Percentiles rank a stretch among this genome's conserved stretches.
Conservation (phyloP, 2,797 vertebrate genomes). For the Orestias chungarensis region DNA sequence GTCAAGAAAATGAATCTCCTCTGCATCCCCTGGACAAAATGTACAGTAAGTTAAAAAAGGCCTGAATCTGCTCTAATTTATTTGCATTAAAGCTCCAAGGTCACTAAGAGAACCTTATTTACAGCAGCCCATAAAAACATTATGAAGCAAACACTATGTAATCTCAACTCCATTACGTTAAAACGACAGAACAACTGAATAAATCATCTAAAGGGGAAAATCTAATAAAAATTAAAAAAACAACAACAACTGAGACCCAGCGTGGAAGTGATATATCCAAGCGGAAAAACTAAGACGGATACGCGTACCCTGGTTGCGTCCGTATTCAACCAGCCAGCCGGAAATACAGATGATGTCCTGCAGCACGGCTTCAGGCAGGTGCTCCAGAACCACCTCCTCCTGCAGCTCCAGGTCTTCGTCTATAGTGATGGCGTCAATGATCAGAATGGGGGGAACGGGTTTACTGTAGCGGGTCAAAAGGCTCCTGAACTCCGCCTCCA, state of each 20-base stretch:
- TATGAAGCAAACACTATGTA: background rate
- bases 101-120: background rate
- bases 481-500: conserved; percentile 93
- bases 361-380: conserved; percentile 89
- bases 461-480: conserved; percentile 93
- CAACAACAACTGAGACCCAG: background rate
- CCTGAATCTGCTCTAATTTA: background rate
- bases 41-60: background rate
- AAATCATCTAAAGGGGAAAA: background rate
- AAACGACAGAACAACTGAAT: background rate
- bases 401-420: conserved; percentile 93
- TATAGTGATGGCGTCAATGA: conserved; percentile 89
- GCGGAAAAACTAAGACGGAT: background rate
- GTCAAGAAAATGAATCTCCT: conserved; percentile 3
- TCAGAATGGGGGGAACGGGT: conserved; percentile 91
- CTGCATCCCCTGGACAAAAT: background rate
- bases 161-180: background rate
- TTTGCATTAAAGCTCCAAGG: background rate
- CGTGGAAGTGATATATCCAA: background rate
- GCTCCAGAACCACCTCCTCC: conserved; percentile 90
- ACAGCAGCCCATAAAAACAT: background rate
- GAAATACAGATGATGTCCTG: conserved; percentile 93
- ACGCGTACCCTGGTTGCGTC: conserved; percentile 91
- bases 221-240: background rate
- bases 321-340: conserved; percentile 94